Evolutionary conservation across 2,797 vertebrate species (phyloP).

Genomic region (Crocodylus rhombifer): DNA sequence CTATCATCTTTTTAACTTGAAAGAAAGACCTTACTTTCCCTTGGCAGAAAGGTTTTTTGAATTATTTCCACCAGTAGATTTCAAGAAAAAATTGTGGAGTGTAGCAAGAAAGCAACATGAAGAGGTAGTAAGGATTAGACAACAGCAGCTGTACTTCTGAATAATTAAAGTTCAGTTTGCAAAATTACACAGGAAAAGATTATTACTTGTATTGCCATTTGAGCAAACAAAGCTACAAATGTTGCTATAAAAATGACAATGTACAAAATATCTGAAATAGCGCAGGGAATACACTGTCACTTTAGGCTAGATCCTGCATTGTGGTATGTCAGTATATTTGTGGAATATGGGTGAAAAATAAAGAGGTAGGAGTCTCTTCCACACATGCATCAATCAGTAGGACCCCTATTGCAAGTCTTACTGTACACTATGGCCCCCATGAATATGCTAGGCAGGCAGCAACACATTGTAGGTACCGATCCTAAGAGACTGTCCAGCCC

Average conservation of each 20-base stretch:
- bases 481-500: neutral
- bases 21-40: neutral
- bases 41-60: constrained; percentile 49
- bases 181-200: constrained; percentile 50
- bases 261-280: neutral
- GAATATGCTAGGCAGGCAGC: neutral
- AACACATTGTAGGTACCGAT: neutral
- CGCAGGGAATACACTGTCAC: neutral
- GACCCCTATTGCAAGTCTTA: neutral
- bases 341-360: neutral
- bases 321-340: neutral
- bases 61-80: neutral
- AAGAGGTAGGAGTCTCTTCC: neutral
- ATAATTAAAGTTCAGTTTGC: constrained; percentile 60
- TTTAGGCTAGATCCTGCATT: constrained; percentile 6
- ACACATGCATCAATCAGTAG: neutral
- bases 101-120: constrained; percentile 30
- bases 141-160: constrained; percentile 61
- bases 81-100: neutral
- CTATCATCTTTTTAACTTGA: neutral
- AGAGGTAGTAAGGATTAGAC: constrained; percentile 35
- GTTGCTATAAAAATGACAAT: constrained; percentile 36
- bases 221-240: constrained; percentile 31
- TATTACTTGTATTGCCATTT: constrained; percentile 33
- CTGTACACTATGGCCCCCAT: too few relatives aligned